A percentile compares a stretch with the other conserved stretches of the same genome.
Evolutionary conservation across 2,797 vertebrate genomes (phyloP).

Genomic region (Gouania willdenowi): DNA sequence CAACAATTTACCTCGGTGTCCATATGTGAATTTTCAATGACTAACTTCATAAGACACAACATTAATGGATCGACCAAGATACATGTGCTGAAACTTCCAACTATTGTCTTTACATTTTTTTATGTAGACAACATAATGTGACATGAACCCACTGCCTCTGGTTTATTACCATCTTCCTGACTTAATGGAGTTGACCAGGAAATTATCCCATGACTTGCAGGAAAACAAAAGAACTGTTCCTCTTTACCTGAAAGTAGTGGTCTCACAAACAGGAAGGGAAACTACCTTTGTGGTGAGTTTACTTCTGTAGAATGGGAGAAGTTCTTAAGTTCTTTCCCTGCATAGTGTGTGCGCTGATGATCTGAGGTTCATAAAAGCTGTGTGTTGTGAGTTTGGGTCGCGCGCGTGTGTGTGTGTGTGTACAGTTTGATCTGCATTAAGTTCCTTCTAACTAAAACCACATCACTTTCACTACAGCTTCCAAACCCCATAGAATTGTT

Average conservation of each 20-base stretch:
- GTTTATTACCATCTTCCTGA: not conserved
- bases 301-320: slow-evolving; percentile 5
- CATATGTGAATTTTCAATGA: too few relatives aligned
- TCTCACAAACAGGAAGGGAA: slow-evolving; percentile 60
- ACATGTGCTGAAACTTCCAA: too few relatives aligned
- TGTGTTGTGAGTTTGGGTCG: slow-evolving; percentile 31
- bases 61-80: too few relatives aligned
- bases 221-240: slow-evolving; percentile 48
- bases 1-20: too few relatives aligned
- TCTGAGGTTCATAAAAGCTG: slow-evolving; percentile 3
- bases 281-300: slow-evolving; percentile 48
- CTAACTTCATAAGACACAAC: too few relatives aligned
- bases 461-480: slow-evolving; percentile 65
- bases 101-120: too few relatives aligned
- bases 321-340: slow-evolving; percentile 24
- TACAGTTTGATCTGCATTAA: slow-evolving; percentile 57
- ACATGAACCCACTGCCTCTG: not conserved
- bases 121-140: too few relatives aligned
- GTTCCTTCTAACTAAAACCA: slow-evolving; percentile 70
- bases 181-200: slow-evolving; percentile 28
- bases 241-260: slow-evolving; percentile 55
- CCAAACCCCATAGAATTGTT: slow-evolving; percentile 29
- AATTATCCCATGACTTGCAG: slow-evolving; percentile 39
- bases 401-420: too few relatives aligned
- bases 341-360: not conserved